These are phyloP conservation scores for Timandra comae DNA, from an alignment of 2,888 invertebrate genomes.

Conservation along the genomic window DNA sequence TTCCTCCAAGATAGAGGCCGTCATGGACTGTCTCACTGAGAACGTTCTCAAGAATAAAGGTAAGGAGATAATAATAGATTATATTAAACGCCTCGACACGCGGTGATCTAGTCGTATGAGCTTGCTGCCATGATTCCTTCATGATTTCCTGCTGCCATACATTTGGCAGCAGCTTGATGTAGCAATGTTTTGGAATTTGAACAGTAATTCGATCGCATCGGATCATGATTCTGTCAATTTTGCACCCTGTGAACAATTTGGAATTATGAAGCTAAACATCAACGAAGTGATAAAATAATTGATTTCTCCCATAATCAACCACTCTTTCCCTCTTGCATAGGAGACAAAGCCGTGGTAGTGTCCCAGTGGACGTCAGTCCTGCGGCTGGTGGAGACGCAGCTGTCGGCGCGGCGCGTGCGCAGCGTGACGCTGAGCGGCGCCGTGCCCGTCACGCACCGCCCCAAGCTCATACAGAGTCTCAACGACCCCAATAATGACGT, in stretches of 20 bases:
- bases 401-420: constrained; percentile 69
- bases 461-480: constrained; percentile 81
- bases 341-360: constrained; percentile 89
- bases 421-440: constrained; percentile 84
- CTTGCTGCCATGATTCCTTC: too few relatives aligned
- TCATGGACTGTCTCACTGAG: constrained; percentile 74
- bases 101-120: too few relatives aligned
- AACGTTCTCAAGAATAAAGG: constrained; percentile 65
- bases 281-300: too few relatives aligned
- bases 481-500: constrained; percentile 79
- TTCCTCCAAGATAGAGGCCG: constrained; percentile 83
- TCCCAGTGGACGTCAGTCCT: constrained; percentile 95
- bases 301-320: background rate
- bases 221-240: too few relatives aligned
- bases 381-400: constrained; percentile 80
- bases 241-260: too few relatives aligned
- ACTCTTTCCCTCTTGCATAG: constrained; percentile 16
- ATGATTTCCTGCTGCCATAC: too few relatives aligned
- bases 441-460: constrained; percentile 83
- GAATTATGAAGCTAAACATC: too few relatives aligned
- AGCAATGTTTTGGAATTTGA: too few relatives aligned
- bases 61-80: constrained; percentile 15
- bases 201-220: too few relatives aligned
- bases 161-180: too few relatives aligned
- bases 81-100: too few relatives aligned